Percentiles rank a stretch among this genome's conserved stretches.
These are phyloP conservation scores for Nebria ingens DNA, from an alignment of 1,140 invertebrate species.

Conservation along the genomic window DNA sequence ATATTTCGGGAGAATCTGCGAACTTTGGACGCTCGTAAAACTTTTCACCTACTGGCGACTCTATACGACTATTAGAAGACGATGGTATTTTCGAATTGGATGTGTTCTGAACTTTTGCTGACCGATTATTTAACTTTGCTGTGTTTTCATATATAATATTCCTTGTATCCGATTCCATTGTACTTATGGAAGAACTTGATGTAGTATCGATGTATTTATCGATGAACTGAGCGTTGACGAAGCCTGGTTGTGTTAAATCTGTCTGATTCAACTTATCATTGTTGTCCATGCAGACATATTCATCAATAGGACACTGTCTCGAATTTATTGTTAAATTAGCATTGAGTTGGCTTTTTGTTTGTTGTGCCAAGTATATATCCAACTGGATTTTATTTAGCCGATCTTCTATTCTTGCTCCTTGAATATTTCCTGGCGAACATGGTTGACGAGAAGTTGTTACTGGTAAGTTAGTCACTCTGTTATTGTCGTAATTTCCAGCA, in stretches of 20 bases:
- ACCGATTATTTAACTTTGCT: neutral
- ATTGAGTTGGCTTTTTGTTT: neutral
- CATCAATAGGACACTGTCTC: constrained; percentile 1
- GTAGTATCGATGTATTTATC: constrained; percentile 29
- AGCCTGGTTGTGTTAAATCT: constrained; percentile 14
- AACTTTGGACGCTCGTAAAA: neutral
- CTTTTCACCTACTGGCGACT: neutral
- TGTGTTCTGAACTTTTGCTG: neutral
- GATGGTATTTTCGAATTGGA: neutral
- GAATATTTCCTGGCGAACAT: neutral
- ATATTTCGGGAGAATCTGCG: constrained; percentile 11
- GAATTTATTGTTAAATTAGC: neutral
- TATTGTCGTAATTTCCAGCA: neutral
- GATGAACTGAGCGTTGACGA: constrained; percentile 20
- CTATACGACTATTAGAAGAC: neutral
- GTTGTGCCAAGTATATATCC: neutral
- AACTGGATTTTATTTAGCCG: neutral
- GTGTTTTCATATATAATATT: constrained; percentile 2
- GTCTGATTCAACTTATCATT: constrained; percentile 10
- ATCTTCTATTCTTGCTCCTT: neutral
- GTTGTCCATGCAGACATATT: constrained; percentile 24
- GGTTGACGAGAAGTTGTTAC: neutral
- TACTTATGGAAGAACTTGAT: constrained; percentile 26
- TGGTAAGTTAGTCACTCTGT: neutral
- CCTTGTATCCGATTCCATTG: constrained; percentile 21